A percentile compares a stretch with the other conserved stretches of the same genome.
phyloP scores from a whole-genome alignment of 1,140 invertebrate species.

The Saxidomus purpurata region DNA sequence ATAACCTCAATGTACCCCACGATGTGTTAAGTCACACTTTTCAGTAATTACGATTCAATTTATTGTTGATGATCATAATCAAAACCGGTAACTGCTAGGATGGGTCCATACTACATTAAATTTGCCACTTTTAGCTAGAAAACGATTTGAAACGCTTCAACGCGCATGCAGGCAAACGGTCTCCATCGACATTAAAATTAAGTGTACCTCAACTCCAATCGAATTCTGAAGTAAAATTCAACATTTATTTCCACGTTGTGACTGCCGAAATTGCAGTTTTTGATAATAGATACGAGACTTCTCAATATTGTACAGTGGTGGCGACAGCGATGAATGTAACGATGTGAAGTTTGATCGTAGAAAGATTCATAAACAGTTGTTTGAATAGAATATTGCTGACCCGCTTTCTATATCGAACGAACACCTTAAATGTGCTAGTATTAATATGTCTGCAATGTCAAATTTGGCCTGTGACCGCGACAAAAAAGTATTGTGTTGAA shows the following conservation, averaged over 20 bases:
- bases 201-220: not conserved
- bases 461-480: not conserved
- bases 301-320: conserved; percentile 47
- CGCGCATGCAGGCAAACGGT: not conserved
- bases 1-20: conserved; percentile 31
- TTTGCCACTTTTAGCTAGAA: not conserved
- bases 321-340: conserved; percentile 15
- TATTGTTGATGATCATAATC: conserved; percentile 21
- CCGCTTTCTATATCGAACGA: conserved; percentile 1
- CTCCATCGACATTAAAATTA: not conserved
- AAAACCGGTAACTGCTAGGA: not conserved
- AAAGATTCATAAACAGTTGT: no score
- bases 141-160: not conserved
- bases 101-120: not conserved
- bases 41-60: not conserved
- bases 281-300: conserved; percentile 40
- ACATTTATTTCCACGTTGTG: conserved; percentile 6
- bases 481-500: conserved; percentile 7
- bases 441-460: not conserved
- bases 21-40: not conserved
- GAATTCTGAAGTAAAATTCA: conserved; percentile 58
- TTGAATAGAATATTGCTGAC: not conserved
- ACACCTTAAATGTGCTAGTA: not conserved
- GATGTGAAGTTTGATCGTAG: not conserved
- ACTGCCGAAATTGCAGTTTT: conserved; percentile 19